Evolutionary conservation across 2,113 vertebrate species (phyloP).

Genomic region (Thunnus maccoyii): DNA sequence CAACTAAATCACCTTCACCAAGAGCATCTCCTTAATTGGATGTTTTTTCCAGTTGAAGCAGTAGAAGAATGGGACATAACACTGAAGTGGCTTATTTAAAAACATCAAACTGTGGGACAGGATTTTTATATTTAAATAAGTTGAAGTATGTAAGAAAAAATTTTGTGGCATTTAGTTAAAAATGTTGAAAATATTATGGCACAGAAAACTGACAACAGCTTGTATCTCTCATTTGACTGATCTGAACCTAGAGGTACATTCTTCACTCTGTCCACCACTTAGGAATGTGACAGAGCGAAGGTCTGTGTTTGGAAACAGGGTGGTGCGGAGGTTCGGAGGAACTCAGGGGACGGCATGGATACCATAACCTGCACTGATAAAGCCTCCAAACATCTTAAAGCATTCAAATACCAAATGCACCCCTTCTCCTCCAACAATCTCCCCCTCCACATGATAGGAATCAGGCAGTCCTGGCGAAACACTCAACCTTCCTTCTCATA

Average conservation of each 20-base stretch:
- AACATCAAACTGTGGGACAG: neutral
- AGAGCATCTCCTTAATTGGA: too few species aligned
- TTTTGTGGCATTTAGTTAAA: too few species aligned
- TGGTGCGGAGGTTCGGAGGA: neutral
- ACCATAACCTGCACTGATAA: slow-evolving; percentile 10
- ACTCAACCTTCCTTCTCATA: slow-evolving; percentile 1
- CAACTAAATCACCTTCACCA: too few species aligned
- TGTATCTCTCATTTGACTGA: neutral
- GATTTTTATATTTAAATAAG: too few species aligned
- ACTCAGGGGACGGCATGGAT: neutral
- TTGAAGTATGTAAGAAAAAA: neutral
- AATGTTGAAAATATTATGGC: neutral
- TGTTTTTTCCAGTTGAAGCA: too few species aligned
- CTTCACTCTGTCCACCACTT: neutral
- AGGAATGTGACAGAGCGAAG: neutral
- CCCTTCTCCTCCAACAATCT: slow-evolving; percentile 6
- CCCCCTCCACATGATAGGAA: slow-evolving; percentile 1
- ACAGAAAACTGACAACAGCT: neutral
- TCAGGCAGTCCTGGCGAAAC: slow-evolving; percentile 24
- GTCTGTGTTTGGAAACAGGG: slow-evolving; percentile 21
- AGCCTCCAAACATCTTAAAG: slow-evolving; percentile 20
- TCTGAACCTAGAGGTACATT: slow-evolving; percentile 12
- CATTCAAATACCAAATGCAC: slow-evolving; percentile 14
- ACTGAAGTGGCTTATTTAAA: neutral
- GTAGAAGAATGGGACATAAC: neutral